Base-by-base conservation (phyloP, 2,797 vertebrate species). In the Coregonus suidteri region DNA sequence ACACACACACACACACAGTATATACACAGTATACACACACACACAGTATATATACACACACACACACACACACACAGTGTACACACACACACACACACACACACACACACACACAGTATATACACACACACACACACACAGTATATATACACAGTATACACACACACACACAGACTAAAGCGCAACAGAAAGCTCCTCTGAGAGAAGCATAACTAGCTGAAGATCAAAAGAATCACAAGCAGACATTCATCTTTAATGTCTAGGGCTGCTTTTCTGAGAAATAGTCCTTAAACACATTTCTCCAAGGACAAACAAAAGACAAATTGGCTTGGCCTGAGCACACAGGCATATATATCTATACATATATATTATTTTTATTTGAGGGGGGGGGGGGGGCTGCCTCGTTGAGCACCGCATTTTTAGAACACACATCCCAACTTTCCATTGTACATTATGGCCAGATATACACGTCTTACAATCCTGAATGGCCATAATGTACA, bases 191-290 rank as follows among this genome's bases (percentile, higher is more conserved):
- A 56, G 51, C 15, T 83, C 47, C 77, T 52, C 75, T 65, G 65
- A 64, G 62, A 83, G 80, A 66, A 82, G 79, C 79, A 75, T 71
- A 75, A 75, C 68, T 66, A 37, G 41, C 73, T 30, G 67, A 65
- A 34, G 35, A 67, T 56, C 70, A 81, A 77, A 82, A 83, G 31
- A 34, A 77, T 83, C 79, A 79, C 72, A 86, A 79, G 76, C 37
- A 51, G 56, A 74, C 70, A 82, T 85, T 74, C 84, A 85, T 86
- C 75, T 80, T 84, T 88, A 72, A 88, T 81, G 70, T 51, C 54
- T 62, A 18, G 71, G 73, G 76, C 62, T 76, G 81, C 70, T 79
- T 73, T 73, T 73, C 69, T 65, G 70, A 77, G 74, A 77, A 77
- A 78, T 75, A 54, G 77, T 76, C 73, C 34, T 64, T 66, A 77